Percentiles rank a stretch among this genome's conserved stretches.
These are phyloP conservation scores for Cuniculus paca DNA, from an alignment of 2,797 vertebrate species.

Conservation along the genomic window DNA sequence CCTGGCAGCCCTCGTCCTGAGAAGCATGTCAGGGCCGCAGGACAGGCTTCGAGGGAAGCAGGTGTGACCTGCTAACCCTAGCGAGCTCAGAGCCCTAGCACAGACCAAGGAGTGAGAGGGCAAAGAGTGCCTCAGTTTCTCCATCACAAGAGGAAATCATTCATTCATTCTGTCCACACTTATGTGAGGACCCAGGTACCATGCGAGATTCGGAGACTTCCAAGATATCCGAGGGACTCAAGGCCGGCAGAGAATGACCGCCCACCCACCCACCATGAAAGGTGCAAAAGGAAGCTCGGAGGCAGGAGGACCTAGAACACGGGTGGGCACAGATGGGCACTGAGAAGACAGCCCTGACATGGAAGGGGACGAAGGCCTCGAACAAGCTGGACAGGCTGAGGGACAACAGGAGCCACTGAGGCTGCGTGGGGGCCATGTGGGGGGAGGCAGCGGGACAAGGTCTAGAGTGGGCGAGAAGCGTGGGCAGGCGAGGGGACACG, in stretches of 20 bases:
- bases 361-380: not conserved
- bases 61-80: not conserved
- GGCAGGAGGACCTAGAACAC: not conserved
- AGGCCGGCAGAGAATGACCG: not conserved
- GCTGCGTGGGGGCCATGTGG: not conserved
- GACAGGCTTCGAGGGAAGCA: not conserved
- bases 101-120: rapidly evolving
- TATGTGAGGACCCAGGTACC: not conserved
- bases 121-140: not conserved
- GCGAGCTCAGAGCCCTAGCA: not conserved
- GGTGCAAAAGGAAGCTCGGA: not conserved
- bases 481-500: rapidly evolving
- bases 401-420: not conserved
- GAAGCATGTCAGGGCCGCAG: not conserved
- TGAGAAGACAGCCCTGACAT: not conserved
- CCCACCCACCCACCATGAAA: too few relatives aligned
- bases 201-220: not conserved
- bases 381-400: not conserved
- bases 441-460: rapidly evolving
- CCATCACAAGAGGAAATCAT: not conserved
- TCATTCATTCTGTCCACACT: rapidly evolving
- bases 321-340: rapidly evolving
- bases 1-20: conserved; percentile 25
- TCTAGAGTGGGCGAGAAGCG: not conserved
- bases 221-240: not conserved